These are phyloP conservation scores for Microdon myrmicae DNA, from an alignment of 2,888 invertebrate genomes.

Conservation along the genomic window DNA sequence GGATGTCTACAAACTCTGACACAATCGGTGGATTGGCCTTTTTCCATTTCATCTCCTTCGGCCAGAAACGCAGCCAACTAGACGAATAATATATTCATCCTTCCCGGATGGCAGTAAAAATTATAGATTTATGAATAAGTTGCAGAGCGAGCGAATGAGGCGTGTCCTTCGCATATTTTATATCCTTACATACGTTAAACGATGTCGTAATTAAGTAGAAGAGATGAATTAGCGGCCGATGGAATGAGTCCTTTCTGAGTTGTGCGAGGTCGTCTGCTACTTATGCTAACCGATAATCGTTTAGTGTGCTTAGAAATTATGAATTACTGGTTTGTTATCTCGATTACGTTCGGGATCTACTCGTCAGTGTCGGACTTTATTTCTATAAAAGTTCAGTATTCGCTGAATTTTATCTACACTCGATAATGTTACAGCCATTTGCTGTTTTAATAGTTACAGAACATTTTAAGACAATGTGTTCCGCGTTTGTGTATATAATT, in stretches of 20 bases:
- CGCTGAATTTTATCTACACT: too few species aligned
- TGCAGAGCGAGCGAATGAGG: slow-evolving; percentile 1
- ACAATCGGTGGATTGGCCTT: slow-evolving; percentile 39
- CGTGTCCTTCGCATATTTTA: slow-evolving; percentile 26
- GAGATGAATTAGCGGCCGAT: slow-evolving; percentile 40
- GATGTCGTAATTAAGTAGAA: slow-evolving; percentile 52
- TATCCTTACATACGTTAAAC: slow-evolving; percentile 47
- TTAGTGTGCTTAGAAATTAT: slow-evolving; percentile 43
- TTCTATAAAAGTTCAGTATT: too few species aligned
- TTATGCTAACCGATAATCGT: slow-evolving; percentile 49
- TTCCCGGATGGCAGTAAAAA: slow-evolving; percentile 27
- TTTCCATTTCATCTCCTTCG: slow-evolving; percentile 47
- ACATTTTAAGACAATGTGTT: too few species aligned
- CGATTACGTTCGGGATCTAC: slow-evolving; percentile 5
- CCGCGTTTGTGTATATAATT: too few species aligned
- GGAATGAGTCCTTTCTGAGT: slow-evolving; percentile 12
- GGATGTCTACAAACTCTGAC: slow-evolving; percentile 25
- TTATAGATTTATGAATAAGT: slow-evolving; percentile 38
- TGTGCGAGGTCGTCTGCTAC: slow-evolving; percentile 16
- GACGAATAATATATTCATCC: slow-evolving; percentile 52
- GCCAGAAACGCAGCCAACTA: slow-evolving; percentile 15
- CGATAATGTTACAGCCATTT: too few species aligned
- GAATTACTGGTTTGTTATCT: slow-evolving; percentile 31
- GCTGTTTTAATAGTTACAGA: too few species aligned
- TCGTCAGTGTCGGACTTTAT: slow-evolving; percentile 17